Evolutionary conservation across 2,797 vertebrate species (phyloP), one percentile per base, ranked within the genome.

Genomic region (Falco concolor): DNA sequence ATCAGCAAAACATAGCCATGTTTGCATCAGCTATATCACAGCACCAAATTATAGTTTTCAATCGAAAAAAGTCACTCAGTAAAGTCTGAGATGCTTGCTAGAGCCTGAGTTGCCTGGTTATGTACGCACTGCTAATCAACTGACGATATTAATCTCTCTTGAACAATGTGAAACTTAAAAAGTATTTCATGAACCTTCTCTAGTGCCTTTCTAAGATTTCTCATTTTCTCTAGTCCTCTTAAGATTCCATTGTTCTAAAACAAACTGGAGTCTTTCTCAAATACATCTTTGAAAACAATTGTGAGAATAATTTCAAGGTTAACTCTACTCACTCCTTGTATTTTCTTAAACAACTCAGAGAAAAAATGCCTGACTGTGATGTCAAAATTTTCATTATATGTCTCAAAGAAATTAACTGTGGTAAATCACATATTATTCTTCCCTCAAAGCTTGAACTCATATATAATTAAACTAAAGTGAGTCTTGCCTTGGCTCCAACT

Each of bases 1-100:
- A 97, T 81, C 96, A 97, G 94, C 90, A 96, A 96, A 97, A 97
- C 96, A 93, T 19, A 84, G 87, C 73, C 68, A 72, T 20, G 20
- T 89, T 96, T 95, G 65, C 69, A 81, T 88, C 81, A 89, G 20
- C 81, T 72, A 6, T 34, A 79, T 40, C 47, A 90, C 24, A 56
- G 42, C 38, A 52, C 44, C 32, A 91, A 57, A 27, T 68, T 32
- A 72, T 1, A 74, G 21, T 42, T 72, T 87, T 27, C 57, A 92
- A 82, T n/a, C 34, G 61, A 81, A 76, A 79, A 54, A 57, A 40
- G 44, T 70, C 27, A 70, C 53, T 79, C 23, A 32, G 15, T 60
- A 53, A 60, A 10, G 36, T 32, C 16, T 57, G 74, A 77, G 36
- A 19, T 49, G 38, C 23, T 84, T 78, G 45, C 17, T 82, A 45